Evolutionary conservation across 1,140 invertebrate species (phyloP), one percentile per base, ranked within the genome.

Genomic region (Lepidotrigona ventralis): DNA sequence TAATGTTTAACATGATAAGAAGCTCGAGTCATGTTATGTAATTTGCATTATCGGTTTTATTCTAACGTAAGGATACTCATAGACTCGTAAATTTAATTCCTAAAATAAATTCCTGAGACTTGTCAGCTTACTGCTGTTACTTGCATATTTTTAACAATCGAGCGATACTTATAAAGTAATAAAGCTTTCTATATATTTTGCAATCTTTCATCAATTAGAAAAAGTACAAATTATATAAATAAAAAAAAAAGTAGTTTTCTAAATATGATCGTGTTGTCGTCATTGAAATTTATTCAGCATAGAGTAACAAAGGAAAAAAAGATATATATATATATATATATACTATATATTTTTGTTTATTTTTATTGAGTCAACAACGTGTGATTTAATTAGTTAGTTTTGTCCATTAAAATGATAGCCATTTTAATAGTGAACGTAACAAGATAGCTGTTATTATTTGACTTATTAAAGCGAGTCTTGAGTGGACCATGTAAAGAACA

Each of bases 121-220:
- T 1, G 12, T n/a, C 46, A 72, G 70, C 46, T 72, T 72, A 46
- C 46, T n/a, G 46, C 46, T 46, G 46, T 29, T 53, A 72, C n/a
- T 72, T 72, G 46, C 39, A 72, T 72, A 72, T 72, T 72, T 72
- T 72, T 71, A 71, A 51, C n/a, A 51, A 71, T 71, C 23, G 33
- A 71, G 21, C 39, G 15, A 46, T 71, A 46, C n/a, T 46, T 72
- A 53, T 72, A 72, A n/a, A n/a, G 53, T 53, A 72, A 72, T 53
- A 53, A 72, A 72, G 46, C 39, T 72, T 72, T 29, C n/a, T 72
- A 53, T 72, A 53, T 72, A 72, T 72, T 72, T 72, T 53, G 46
- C 70, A 72, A 70, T 71, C 9, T 71, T 72, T 29, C 46, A 72
- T 53, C 70, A 26, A 53, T 72, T 72, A 72, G 46, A 5, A 26